Evolutionary conservation across 2,113 vertebrate genomes (phyloP).

Genomic region (Procavia capensis): DNA sequence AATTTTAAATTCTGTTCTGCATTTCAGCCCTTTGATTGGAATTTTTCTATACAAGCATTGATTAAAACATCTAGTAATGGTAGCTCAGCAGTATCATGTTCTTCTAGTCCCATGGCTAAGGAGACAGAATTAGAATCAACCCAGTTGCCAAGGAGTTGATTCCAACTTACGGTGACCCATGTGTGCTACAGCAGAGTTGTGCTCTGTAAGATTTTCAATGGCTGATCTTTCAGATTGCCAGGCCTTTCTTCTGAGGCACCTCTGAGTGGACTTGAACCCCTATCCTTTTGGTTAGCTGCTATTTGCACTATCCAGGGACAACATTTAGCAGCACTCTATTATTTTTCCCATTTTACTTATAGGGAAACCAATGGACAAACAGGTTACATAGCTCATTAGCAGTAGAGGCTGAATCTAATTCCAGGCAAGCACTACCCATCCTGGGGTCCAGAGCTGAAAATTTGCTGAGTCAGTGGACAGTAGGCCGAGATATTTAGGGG

Average conservation of each 20-base stretch:
- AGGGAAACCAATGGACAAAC: neutral
- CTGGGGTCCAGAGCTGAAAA: neutral
- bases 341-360: neutral
- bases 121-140: neutral
- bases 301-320: neutral
- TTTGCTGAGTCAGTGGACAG: neutral
- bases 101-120: neutral
- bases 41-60: neutral
- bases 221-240: neutral
- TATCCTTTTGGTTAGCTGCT: neutral
- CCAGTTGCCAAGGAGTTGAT: neutral
- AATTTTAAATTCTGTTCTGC: neutral
- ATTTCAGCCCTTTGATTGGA: neutral
- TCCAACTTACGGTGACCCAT: neutral
- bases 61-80: neutral
- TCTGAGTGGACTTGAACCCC: neutral
- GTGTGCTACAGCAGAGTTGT: neutral
- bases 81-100: neutral
- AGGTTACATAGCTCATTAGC: neutral
- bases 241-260: neutral
- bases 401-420: neutral
- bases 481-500: neutral
- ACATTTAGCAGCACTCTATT: neutral
- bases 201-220: neutral
- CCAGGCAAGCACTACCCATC: neutral